Evolutionary conservation across 2,797 vertebrate genomes (phyloP).

Genomic region (Eremophila alpestris): DNA sequence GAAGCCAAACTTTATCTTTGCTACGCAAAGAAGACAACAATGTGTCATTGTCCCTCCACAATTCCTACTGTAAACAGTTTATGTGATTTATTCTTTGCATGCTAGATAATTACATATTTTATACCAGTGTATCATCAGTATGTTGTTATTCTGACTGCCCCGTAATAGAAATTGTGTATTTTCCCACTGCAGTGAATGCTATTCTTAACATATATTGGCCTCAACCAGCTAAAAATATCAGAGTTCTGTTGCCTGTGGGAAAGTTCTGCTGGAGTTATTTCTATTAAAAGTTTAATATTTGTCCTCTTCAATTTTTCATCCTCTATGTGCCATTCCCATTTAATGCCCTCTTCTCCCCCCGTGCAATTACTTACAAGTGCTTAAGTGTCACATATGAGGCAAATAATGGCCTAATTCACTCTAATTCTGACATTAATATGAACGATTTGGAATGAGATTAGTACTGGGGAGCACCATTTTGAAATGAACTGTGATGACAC

Average conservation of each 20-base stretch:
- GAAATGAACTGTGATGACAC: constrained; percentile 49
- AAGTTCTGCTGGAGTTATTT: constrained; percentile 66
- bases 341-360: not conserved
- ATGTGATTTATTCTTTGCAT: constrained; percentile 64
- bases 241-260: constrained; percentile 72
- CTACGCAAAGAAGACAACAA: constrained; percentile 5
- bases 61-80: constrained; percentile 66
- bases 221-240: constrained; percentile 78
- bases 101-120: constrained; percentile 63
- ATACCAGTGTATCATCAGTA: constrained; percentile 44
- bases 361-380: constrained; percentile 38
- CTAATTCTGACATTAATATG: constrained; percentile 67
- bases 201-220: constrained; percentile 73
- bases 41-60: constrained; percentile 39
- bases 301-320: constrained; percentile 36
- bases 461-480: constrained; percentile 13
- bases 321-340: not conserved
- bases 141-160: constrained; percentile 40
- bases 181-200: constrained; percentile 75
- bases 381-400: constrained; percentile 52
- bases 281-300: constrained; percentile 44
- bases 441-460: constrained; percentile 63
- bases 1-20: constrained; percentile 1
- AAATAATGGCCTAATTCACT: constrained; percentile 64
- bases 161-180: constrained; percentile 66